These are phyloP conservation scores for Bimastos eiseni DNA, from an alignment of 2,888 invertebrate species.

Conservation along the genomic window DNA sequence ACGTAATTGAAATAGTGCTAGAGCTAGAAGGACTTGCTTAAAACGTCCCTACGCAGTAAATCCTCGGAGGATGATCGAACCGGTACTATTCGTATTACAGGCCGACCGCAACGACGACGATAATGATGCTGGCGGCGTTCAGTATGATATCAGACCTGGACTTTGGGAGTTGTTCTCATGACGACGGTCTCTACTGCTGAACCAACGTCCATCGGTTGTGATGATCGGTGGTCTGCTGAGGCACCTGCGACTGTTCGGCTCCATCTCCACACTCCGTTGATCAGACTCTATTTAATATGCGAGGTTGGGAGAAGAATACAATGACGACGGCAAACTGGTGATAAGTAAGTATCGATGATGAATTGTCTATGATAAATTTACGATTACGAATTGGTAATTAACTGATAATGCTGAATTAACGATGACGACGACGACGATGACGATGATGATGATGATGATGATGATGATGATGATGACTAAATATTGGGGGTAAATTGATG, in stretches of 20 bases:
- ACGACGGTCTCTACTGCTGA: slow-evolving; percentile 1
- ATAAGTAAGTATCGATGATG: not conserved
- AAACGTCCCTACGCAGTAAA: too few relatives aligned
- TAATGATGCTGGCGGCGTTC: not conserved
- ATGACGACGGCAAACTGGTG: too few relatives aligned
- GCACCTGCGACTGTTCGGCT: not conserved
- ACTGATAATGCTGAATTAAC: not conserved
- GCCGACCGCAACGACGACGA: slow-evolving; percentile 9
- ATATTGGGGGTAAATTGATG: not conserved
- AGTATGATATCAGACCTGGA: not conserved
- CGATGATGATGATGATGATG: not conserved
- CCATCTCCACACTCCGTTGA: not conserved
- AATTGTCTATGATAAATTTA: not conserved
- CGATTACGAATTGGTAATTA: not conserved
- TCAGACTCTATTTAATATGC: not conserved
- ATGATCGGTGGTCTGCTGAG: not conserved
- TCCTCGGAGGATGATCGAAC: too few relatives aligned
- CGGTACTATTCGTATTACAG: too few relatives aligned
- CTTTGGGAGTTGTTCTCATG: not conserved
- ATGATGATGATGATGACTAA: too few relatives aligned
- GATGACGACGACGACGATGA: not conserved
- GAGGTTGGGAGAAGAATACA: too few relatives aligned
- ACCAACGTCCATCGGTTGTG: not conserved
- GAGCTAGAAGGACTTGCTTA: too few relatives aligned
- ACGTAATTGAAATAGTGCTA: too few relatives aligned